Evolutionary conservation across 2,797 vertebrate genomes (phyloP), one percentile per base, ranked within the genome.

Genomic region (Ctenopoma multispine): DNA sequence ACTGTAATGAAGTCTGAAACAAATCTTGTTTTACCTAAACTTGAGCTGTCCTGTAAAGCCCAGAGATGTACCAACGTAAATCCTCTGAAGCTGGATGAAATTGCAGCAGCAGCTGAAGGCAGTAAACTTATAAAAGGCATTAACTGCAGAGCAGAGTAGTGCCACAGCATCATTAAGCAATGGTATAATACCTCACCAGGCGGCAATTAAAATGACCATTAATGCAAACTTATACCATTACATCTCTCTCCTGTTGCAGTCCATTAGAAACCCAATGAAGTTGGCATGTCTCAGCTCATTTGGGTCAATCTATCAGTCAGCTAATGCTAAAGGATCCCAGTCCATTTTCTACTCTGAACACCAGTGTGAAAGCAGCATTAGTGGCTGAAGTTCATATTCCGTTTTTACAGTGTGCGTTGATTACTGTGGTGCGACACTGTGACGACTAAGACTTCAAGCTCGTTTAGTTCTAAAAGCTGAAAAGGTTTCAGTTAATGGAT

Each of bases 261-360:
- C 55, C 85, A 85, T 84, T 89, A 87, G 83, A 82, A 53, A 15
- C 75, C 53, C 74, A 87, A 80, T 87, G 82, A 80, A 59, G 82
- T 82, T 60, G 36, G 47, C 53, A 53, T 73, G 65, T 84, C 77
- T 76, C 58, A 68, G 54, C 72, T 82, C 82, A 81, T 85, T 81
- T 80, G 36, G 44, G 66, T 69, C 69, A 40, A 36, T 65, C 67
- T 82, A 67, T 51, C 14, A 18, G 56, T 50, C 63, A 57, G 53
- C 59, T 61, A 63, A 60, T 60, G 58, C 46, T 56, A 1, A 47
- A 56, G 17, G 53, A 56, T 51, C 21, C n/a, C 12, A 13, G 12
- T 50, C 31, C 40, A 5, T 56, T 72, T 72, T 46, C n/a, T 11
- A 14, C 48, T 4, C 3, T 49, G 67, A 49, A n/a, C 6, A 2